Evolutionary conservation across 1,140 invertebrate genomes (phyloP).

Genomic region (Drosophila chauvacae): DNA sequence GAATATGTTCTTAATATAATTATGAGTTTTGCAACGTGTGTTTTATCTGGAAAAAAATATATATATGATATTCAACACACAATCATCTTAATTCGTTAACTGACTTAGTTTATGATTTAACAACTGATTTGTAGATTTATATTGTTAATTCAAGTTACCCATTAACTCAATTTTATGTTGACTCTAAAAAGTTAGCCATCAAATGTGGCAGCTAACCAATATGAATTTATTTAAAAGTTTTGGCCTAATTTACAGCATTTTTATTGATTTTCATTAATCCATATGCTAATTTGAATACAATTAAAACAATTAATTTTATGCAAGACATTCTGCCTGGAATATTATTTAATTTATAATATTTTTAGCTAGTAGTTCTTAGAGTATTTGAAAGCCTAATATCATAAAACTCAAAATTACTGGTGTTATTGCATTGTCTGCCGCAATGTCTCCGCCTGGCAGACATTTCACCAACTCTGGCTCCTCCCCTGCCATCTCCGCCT

Average conservation of each 20-base stretch:
- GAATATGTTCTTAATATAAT: background rate
- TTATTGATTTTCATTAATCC: background rate
- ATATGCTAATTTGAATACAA: background rate
- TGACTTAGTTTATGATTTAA: background rate
- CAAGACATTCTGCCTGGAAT: background rate
- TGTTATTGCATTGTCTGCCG: conserved; percentile 79
- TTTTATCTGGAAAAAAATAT: background rate
- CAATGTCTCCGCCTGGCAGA: conserved; percentile 72
- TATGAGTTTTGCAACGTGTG: background rate
- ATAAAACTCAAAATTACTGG: background rate
- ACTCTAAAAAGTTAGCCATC: background rate
- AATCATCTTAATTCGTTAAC: background rate
- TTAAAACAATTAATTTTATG: too few species aligned
- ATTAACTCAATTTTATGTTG: conserved; percentile 6
- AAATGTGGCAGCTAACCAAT: background rate
- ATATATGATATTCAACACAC: background rate
- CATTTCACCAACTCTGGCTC: conserved; percentile 24
- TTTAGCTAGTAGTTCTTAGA: background rate
- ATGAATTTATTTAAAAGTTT: background rate
- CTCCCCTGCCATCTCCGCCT: conserved; percentile 13
- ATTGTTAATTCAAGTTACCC: background rate
- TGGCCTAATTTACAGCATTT: background rate
- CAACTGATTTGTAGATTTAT: background rate
- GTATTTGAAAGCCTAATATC: background rate
- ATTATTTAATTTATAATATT: background rate